Base-by-base conservation (phyloP, 2,888 invertebrate species). In the Entomobrya proxima region DNA sequence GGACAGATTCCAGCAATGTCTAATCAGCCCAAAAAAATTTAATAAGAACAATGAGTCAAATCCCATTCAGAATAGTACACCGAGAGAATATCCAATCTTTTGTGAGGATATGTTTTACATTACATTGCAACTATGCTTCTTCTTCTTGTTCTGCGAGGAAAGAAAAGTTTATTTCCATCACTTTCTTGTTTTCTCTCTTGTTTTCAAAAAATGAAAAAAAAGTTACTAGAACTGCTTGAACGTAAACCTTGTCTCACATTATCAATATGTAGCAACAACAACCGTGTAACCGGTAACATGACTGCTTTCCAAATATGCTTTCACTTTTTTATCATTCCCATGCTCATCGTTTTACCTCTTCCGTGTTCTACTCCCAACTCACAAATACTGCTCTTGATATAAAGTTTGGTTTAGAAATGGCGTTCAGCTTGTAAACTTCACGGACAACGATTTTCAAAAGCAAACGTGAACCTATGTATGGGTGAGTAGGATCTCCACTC, bases 1-100 rank as follows among this genome's bases (percentile, higher is more conserved):
- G 98, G 98, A 92, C 99, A 99, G n/a, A 95, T 94, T 13, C 98
- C 98, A 0, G 96, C 95, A 88, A 98, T 94, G 92, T 99, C 98
- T 95, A 92, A 18, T 92, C 79, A 86, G 44, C 81, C 69, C 81
- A 58, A 52, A 61, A 78, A 11, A 82, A 76, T 15, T 85, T 88
- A n/a, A n/a, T n/a, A 89, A 86, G 32, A 78, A 61, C 74, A 78
- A 78, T 40, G 50, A 69, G 9, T 47, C 7, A 30, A 47, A 47
- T 72, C 30, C n/a, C 30, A n/a, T n/a, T n/a, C n/a, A n/a, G n/a
- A n/a, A n/a, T n/a, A n/a, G n/a, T n/a, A n/a, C n/a, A n/a, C n/a
- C n/a, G n/a, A n/a, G n/a, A n/a, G n/a, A n/a, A n/a, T n/a, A n/a
- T 72, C 47, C 13, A 30, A 44, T 72, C 47, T 72, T 47, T 72